These are phyloP conservation scores for Hydractinia echinata DNA, from an alignment of 30 jellyfish, hydroid and myxozoan species.

Conservation along the genomic window DNA sequence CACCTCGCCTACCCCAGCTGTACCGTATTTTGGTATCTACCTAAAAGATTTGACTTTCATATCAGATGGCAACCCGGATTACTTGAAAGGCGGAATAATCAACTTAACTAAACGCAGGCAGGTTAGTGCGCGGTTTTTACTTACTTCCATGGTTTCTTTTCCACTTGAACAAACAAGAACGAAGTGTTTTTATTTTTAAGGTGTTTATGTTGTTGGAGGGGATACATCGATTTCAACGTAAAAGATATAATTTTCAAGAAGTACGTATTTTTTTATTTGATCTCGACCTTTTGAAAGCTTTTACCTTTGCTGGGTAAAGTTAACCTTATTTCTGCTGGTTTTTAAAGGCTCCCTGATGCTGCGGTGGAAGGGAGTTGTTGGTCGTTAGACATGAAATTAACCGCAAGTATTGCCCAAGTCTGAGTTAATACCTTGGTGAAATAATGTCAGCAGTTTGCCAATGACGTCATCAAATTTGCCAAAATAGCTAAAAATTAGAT, in stretches of 20 bases:
- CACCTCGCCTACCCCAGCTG: conserved; percentile 96
- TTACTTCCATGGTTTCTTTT: background rate
- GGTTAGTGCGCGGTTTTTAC: conserved; percentile 35
- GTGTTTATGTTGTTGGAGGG: conserved; percentile 72
- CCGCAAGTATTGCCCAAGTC: too few relatives aligned
- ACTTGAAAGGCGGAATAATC: conserved; percentile 71
- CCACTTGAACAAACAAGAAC: background rate
- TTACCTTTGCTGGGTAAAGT: background rate
- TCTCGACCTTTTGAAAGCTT: background rate
- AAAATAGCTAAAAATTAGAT: too few relatives aligned
- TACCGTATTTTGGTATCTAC: conserved; percentile 93
- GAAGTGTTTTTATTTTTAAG: conserved; percentile 33
- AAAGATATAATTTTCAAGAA: conserved; percentile 82
- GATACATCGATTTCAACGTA: conserved; percentile 78
- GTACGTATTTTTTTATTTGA: conserved; percentile 7
- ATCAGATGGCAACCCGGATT: conserved; percentile 91
- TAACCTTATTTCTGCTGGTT: background rate
- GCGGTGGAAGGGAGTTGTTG: background rate
- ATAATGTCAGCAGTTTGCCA: too few relatives aligned
- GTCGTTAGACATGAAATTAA: background rate
- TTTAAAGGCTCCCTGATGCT: background rate
- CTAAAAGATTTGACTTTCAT: conserved; percentile 90
- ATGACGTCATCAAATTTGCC: too few relatives aligned
- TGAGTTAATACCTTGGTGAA: too few relatives aligned
- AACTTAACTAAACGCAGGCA: conserved; percentile 83